Conservation (phyloP, 2,888 invertebrate species). For the Cyaniris semiargus region DNA sequence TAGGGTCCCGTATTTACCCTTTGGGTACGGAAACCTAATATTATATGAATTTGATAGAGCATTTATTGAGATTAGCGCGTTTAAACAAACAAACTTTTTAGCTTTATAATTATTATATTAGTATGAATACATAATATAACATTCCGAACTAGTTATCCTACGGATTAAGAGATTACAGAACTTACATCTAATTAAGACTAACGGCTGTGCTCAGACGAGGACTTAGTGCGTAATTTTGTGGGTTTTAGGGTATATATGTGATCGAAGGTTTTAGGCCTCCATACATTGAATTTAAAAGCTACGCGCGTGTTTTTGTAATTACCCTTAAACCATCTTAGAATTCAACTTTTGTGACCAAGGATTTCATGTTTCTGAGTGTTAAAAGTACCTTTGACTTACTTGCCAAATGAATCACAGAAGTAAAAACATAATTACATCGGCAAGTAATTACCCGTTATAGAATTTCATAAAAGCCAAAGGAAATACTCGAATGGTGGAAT, state of each 20-base stretch:
- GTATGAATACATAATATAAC: not conserved
- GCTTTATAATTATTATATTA: too few relatives aligned
- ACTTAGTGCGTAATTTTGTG: not conserved
- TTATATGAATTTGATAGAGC: too few relatives aligned
- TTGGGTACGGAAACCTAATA: too few relatives aligned
- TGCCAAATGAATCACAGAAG: not conserved
- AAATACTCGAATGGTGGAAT: slow-evolving; percentile 1
- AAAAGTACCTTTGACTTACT: not conserved
- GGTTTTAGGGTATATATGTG: too few relatives aligned
- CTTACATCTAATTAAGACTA: not conserved
- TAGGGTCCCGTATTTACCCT: too few relatives aligned
- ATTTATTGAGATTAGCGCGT: too few relatives aligned
- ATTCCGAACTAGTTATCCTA: not conserved
- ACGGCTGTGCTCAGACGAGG: not conserved
- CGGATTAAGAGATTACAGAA: not conserved
- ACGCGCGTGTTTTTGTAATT: not conserved
- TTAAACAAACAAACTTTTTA: too few relatives aligned
- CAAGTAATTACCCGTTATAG: not conserved
- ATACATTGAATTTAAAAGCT: too few relatives aligned
- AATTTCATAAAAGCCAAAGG: slow-evolving; percentile 20
- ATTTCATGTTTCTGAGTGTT: not conserved
- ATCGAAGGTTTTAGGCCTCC: too few relatives aligned
- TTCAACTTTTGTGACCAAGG: not conserved
- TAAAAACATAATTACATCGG: slow-evolving; percentile 11
- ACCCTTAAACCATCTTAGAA: too few relatives aligned